A percentile compares a stretch with the other conserved stretches of the same genome.
phyloP scores from a whole-genome alignment of 2,797 vertebrate species.

The Champsocephalus esox region DNA sequence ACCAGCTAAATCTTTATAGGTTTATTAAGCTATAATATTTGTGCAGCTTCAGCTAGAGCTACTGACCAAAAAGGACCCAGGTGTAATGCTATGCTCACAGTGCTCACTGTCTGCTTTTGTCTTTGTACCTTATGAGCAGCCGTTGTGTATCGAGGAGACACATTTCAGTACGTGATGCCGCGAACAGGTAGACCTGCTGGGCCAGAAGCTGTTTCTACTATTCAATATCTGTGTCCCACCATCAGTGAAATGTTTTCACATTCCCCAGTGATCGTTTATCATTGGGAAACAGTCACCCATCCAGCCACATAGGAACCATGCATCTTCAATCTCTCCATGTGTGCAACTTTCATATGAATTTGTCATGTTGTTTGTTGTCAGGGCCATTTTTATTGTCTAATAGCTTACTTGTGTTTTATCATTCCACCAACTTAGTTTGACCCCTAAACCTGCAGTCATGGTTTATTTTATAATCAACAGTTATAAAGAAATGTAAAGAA shows the following conservation, averaged over 20 bases:
- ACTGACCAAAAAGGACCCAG: neutral
- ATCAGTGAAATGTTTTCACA: slow-evolving; percentile 21
- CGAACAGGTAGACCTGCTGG: slow-evolving; percentile 54
- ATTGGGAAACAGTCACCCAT: neutral
- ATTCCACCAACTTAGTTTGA: neutral
- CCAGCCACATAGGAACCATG: neutral
- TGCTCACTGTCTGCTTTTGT: slow-evolving; percentile 39
- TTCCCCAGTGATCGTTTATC: slow-evolving; percentile 8
- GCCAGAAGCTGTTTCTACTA: neutral
- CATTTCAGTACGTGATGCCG: slow-evolving; percentile 64
- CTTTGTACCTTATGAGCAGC: slow-evolving; percentile 47
- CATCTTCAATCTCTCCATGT: neutral
- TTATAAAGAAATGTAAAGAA: neutral
- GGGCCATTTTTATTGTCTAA: neutral
- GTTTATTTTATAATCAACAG: neutral
- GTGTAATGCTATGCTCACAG: neutral
- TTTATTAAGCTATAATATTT: neutral
- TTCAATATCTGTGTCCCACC: neutral
- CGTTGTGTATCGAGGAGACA: slow-evolving; percentile 49
- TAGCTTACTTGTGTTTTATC: neutral
- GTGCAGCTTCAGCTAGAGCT: neutral
- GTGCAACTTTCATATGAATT: neutral
- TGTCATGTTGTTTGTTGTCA: neutral
- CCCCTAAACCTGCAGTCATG: neutral
- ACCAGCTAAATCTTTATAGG: neutral